Evolutionary conservation across 53 echinoderm and acorn worm species (phyloP).

Genomic region (Henricia sp.): DNA sequence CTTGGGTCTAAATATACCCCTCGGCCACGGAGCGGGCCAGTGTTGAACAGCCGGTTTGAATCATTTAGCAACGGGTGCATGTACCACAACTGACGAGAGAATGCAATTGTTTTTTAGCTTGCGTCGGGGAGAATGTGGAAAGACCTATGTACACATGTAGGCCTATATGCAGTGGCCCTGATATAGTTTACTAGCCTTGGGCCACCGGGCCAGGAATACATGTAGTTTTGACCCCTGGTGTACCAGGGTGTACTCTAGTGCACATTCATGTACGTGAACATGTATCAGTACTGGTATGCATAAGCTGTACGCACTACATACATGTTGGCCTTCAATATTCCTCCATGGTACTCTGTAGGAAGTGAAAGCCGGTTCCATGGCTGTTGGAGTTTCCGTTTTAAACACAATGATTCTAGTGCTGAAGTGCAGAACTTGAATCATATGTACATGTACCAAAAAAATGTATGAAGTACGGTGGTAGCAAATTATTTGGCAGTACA

Average conservation of each 20-base stretch:
- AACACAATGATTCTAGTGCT: constrained; percentile 7
- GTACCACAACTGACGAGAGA: neutral
- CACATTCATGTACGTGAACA: neutral
- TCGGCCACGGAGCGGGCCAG: neutral
- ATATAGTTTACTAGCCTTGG: neutral
- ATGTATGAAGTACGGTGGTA: too few species aligned
- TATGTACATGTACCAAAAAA: neutral
- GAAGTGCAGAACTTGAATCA: neutral
- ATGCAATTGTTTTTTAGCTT: neutral
- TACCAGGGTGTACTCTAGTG: neutral
- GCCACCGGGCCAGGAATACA: neutral
- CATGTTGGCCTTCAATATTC: too few species aligned
- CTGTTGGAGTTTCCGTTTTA: constrained; percentile 17
- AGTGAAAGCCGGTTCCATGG: constrained; percentile 45
- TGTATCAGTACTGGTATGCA: neutral
- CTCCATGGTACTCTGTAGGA: too few species aligned
- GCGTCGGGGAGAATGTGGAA: neutral
- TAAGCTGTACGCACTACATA: neutral
- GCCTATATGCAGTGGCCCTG: neutral
- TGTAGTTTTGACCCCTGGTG: neutral
- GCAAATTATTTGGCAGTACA: too few species aligned
- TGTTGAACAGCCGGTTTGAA: neutral
- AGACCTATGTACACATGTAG: neutral
- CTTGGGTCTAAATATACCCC: too few species aligned
- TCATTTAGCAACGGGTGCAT: neutral